These are phyloP conservation scores for Sipha flava DNA, from an alignment of 1,140 invertebrate species.

Conservation along the genomic window DNA sequence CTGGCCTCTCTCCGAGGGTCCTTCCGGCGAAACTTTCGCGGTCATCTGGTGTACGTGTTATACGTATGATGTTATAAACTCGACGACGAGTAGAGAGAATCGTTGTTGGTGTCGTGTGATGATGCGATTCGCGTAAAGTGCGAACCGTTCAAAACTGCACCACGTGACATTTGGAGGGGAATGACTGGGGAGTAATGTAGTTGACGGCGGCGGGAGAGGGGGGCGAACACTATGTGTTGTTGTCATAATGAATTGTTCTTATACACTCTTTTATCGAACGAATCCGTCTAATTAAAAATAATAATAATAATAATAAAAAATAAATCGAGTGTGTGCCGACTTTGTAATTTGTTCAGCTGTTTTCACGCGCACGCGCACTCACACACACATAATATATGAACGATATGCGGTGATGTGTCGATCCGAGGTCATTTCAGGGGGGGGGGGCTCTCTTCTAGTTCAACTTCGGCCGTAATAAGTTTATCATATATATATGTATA, in stretches of 20 bases:
- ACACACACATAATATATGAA: not conserved
- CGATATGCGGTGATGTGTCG: not conserved
- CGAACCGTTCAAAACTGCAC: no score
- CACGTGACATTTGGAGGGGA: no score
- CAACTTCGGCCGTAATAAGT: not conserved
- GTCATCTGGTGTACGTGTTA: no score
- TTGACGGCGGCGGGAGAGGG: no score
- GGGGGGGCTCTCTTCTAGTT: not conserved
- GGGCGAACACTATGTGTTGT: not conserved
- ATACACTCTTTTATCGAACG: not conserved
- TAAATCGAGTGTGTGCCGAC: not conserved
- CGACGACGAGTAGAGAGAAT: no score
- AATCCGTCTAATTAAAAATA: not conserved
- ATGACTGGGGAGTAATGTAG: no score
- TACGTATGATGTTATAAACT: no score
- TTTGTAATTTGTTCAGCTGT: conserved; percentile 1
- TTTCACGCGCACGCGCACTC: not conserved
- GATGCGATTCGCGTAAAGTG: no score
- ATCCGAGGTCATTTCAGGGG: not conserved
- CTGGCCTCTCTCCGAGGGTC: no score
- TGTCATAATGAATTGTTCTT: not conserved
- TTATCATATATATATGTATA: no score
- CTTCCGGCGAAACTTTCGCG: no score
- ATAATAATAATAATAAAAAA: not conserved
- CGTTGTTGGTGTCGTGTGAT: no score